Evolutionary conservation across 2,113 vertebrate genomes (phyloP).

Genomic region (Vombatus ursinus): DNA sequence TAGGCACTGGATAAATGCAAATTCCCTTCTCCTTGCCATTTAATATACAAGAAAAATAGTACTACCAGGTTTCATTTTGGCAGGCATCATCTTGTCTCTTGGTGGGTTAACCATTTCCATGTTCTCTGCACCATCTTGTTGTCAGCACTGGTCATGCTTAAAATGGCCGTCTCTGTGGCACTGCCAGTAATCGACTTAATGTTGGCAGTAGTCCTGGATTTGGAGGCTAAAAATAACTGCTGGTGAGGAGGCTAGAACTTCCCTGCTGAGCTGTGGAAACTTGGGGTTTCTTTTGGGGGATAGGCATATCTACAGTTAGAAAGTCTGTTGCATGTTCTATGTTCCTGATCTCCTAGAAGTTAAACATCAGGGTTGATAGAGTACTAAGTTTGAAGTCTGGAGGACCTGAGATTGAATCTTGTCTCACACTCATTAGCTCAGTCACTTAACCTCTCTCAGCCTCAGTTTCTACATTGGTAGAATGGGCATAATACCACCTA

Average conservation of each 20-base stretch:
- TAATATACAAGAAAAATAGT: neutral
- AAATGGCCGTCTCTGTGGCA: neutral
- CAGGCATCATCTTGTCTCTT: neutral
- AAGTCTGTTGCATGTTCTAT: neutral
- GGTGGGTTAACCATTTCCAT: neutral
- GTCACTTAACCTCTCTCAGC: neutral
- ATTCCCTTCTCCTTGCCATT: neutral
- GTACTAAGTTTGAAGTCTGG: neutral
- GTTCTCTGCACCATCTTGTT: neutral
- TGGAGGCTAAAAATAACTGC: neutral
- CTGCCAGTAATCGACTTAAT: neutral
- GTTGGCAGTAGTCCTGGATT: neutral
- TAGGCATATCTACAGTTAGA: neutral
- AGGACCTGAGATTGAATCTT: neutral
- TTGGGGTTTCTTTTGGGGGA: neutral
- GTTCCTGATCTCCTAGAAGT: neutral
- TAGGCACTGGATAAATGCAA: neutral
- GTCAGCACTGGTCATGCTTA: neutral
- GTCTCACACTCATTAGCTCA: neutral
- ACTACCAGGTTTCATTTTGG: neutral
- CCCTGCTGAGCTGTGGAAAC: neutral
- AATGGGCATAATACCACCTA: neutral
- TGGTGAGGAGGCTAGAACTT: neutral
- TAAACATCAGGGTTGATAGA: neutral
- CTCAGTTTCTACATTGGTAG: neutral